phyloP scores from a whole-genome alignment of 2,113 vertebrate genomes.

The Ibidorhyncha struthersii region DNA sequence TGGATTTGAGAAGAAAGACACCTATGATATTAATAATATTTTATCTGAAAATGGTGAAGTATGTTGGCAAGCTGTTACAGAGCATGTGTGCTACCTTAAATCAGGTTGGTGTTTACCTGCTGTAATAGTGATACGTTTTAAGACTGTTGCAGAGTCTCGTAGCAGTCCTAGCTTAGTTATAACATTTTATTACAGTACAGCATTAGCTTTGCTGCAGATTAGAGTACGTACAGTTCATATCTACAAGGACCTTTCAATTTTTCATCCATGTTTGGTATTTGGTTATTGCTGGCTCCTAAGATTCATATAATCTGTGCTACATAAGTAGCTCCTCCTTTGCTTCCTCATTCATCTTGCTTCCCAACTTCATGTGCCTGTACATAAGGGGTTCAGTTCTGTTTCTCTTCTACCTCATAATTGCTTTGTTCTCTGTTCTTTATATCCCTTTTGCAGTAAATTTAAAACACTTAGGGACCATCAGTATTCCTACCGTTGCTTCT shows the following conservation, averaged over 20 bases:
- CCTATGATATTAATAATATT: conserved; percentile 42
- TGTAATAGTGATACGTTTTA: not conserved
- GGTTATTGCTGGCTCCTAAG: not conserved
- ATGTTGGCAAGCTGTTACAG: conserved; percentile 66
- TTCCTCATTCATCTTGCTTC: not conserved
- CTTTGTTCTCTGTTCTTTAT: not conserved
- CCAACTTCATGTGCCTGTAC: not conserved
- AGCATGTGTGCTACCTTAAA: conserved; percentile 40
- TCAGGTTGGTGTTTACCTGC: conserved; percentile 68
- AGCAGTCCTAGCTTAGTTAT: not conserved
- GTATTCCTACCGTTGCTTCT: not conserved
- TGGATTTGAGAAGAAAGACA: conserved; percentile 70
- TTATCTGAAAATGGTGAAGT: conserved; percentile 59
- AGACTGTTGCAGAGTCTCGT: not conserved
- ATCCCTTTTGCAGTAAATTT: not conserved
- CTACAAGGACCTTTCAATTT: not conserved
- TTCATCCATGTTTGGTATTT: not conserved
- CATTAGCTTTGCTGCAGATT: not conserved
- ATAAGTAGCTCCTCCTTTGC: not conserved
- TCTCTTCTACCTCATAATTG: not conserved
- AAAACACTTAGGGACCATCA: not conserved
- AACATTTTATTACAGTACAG: not conserved
- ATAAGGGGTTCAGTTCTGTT: not conserved
- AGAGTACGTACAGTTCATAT: not conserved
- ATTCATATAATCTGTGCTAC: not conserved